phyloP scores from a whole-genome alignment of 2,888 invertebrate genomes.

The Agonum fuliginosum region DNA sequence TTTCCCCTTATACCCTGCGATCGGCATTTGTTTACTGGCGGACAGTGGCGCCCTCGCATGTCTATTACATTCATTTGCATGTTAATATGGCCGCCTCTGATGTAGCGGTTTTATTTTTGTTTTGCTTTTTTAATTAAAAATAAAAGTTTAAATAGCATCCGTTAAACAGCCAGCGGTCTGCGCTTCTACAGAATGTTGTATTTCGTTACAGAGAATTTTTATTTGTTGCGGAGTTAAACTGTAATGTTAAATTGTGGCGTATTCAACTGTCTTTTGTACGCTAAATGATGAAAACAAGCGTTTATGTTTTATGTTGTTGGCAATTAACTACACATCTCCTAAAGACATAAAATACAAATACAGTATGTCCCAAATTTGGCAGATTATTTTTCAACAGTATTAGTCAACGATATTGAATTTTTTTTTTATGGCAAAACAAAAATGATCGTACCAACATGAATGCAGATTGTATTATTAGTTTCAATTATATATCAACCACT shows the following conservation, averaged over 20 bases:
- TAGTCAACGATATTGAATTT: too few relatives aligned
- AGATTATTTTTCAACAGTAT: too few relatives aligned
- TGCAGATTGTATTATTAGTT: too few relatives aligned
- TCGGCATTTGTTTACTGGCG: constrained; percentile 33
- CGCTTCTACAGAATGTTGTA: constrained; percentile 25
- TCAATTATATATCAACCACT: too few relatives aligned
- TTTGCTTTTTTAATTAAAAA: constrained; percentile 58
- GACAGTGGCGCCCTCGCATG: constrained; percentile 22
- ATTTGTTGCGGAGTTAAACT: constrained; percentile 25
- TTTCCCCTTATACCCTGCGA: too few relatives aligned
- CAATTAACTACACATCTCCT: too few relatives aligned
- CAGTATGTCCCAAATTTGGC: too few relatives aligned
- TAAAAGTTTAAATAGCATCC: constrained; percentile 47
- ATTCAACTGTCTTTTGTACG: constrained; percentile 19
- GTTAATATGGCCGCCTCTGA: constrained; percentile 55
- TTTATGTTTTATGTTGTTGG: too few relatives aligned
- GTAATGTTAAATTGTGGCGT: constrained; percentile 19
- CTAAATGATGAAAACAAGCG: neutral
- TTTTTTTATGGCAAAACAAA: too few relatives aligned
- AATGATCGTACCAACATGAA: too few relatives aligned
- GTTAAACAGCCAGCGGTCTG: constrained; percentile 10
- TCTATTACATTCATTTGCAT: constrained; percentile 60
- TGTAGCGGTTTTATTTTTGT: constrained; percentile 56
- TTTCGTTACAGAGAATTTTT: constrained; percentile 31
- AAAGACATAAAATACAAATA: too few relatives aligned